phyloP scores from a whole-genome alignment of 2,113 vertebrate genomes.

The Carassius auratus region DNA sequence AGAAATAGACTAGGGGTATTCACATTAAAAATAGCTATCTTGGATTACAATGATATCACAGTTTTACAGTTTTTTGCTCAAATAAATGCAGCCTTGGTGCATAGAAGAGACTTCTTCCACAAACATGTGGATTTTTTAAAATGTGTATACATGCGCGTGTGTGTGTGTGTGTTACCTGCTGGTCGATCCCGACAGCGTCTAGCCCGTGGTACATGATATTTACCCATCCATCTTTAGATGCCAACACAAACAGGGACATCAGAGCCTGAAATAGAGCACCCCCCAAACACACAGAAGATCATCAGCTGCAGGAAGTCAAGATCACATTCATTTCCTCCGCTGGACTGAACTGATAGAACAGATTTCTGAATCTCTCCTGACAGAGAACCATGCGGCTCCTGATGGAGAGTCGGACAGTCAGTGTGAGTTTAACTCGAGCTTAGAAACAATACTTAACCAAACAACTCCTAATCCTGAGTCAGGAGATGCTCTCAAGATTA shows the following conservation, averaged over 20 bases:
- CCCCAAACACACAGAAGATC: not conserved
- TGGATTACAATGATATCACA: no score
- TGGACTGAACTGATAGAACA: not conserved
- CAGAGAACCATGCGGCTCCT: no score
- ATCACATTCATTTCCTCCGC: not conserved
- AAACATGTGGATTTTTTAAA: no score
- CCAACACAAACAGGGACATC: constrained; percentile 88
- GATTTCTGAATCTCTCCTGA: not conserved
- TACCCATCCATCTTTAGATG: constrained; percentile 91
- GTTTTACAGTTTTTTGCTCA: not conserved
- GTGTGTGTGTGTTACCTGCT: constrained; percentile 74
- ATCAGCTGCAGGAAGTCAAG: not conserved
- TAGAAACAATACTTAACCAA: not conserved
- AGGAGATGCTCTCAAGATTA: not conserved
- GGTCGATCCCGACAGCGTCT: constrained; percentile 87
- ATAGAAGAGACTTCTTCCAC: no score
- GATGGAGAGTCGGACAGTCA: not conserved
- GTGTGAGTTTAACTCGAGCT: not conserved
- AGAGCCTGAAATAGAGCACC: constrained; percentile 72
- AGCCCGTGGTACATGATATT: constrained; percentile 91
- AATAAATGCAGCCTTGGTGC: not conserved
- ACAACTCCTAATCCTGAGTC: not conserved
- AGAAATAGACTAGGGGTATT: no score
- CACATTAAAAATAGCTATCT: no score
- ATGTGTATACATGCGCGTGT: no score